phyloP scores from a whole-genome alignment of 2,888 invertebrate species.

The Sarcophaga rosellei region DNA sequence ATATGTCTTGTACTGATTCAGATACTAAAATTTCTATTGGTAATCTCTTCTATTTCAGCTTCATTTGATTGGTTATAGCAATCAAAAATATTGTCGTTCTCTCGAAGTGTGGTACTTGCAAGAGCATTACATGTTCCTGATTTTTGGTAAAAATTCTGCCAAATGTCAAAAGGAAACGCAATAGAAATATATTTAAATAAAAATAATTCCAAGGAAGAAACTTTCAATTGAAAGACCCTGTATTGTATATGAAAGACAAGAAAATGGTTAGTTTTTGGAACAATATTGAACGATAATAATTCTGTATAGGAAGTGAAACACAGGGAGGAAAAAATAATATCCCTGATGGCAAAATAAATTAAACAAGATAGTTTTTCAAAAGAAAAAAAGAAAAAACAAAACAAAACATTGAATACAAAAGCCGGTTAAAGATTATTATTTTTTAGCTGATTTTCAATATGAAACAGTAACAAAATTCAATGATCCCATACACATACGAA shows the following conservation, averaged over 20 bases:
- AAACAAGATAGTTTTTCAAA: neutral
- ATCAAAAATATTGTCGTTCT: too few relatives aligned
- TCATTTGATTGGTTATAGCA: too few relatives aligned
- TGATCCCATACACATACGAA: neutral
- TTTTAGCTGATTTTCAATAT: slow-evolving; percentile 32
- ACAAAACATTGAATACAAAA: neutral
- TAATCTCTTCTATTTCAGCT: too few relatives aligned
- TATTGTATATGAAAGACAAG: neutral
- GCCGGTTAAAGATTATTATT: slow-evolving; percentile 21
- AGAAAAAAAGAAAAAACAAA: too few relatives aligned
- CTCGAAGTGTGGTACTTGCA: too few relatives aligned
- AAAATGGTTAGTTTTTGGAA: slow-evolving; percentile 19
- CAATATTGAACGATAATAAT: slow-evolving; percentile 29
- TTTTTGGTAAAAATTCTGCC: too few relatives aligned
- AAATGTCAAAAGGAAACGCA: too few relatives aligned
- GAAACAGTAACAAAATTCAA: slow-evolving; percentile 10
- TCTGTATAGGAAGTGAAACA: slow-evolving; percentile 9
- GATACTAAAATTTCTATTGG: too few relatives aligned
- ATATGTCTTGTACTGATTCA: neutral
- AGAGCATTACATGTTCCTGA: too few relatives aligned
- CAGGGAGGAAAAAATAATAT: slow-evolving; percentile 9
- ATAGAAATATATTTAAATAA: too few relatives aligned
- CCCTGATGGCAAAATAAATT: slow-evolving; percentile 9
- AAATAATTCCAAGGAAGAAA: too few relatives aligned
- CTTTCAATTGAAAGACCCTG: too few relatives aligned